Percentiles rank a stretch among this genome's conserved stretches.
phyloP scores from a whole-genome alignment of 2,797 vertebrate species.

The Enteromius mattozi region DNA sequence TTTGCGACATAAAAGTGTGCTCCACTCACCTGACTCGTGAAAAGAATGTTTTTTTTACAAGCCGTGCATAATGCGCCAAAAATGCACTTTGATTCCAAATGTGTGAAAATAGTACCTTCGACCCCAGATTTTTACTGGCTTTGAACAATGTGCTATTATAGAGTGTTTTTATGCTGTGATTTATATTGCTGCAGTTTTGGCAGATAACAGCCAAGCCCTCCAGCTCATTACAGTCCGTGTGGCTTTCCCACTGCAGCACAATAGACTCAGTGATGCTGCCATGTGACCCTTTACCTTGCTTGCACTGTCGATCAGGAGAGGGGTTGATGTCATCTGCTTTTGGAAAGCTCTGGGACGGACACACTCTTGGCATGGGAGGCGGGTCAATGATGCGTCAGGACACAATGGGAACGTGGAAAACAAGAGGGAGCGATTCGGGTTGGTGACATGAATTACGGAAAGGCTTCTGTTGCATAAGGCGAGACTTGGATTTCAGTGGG shows the following conservation, averaged over 20 bases:
- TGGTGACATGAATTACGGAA: slow-evolving; percentile 72
- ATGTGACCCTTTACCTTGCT: slow-evolving; percentile 78
- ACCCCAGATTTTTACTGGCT: slow-evolving; percentile 72
- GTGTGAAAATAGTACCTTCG: slow-evolving; percentile 71
- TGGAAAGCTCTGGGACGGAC: slow-evolving; percentile 71
- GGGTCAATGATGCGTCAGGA: slow-evolving; percentile 74
- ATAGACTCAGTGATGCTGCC: slow-evolving; percentile 73
- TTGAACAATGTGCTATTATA: slow-evolving; percentile 82
- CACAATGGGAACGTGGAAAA: slow-evolving; percentile 78
- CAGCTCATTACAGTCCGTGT: slow-evolving; percentile 78
- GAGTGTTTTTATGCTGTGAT: slow-evolving; percentile 69
- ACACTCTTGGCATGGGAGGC: slow-evolving; percentile 71
- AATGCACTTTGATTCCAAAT: slow-evolving; percentile 71
- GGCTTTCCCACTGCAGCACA: slow-evolving; percentile 73
- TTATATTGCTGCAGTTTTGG: slow-evolving; percentile 76
- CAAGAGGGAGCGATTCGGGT: slow-evolving; percentile 71
- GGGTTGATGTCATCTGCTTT: slow-evolving; percentile 78
- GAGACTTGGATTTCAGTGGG: slow-evolving; percentile 70
- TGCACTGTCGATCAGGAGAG: slow-evolving; percentile 70
- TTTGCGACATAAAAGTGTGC: slow-evolving; percentile 38
- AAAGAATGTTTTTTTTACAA: slow-evolving; percentile 73
- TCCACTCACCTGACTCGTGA: slow-evolving; percentile 76
- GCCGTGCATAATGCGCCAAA: slow-evolving; percentile 68
- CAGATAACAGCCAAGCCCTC: slow-evolving; percentile 68
- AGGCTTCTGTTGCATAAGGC: slow-evolving; percentile 76